Conservation (phyloP, 2,797 vertebrate species). For the Sciaenops ocellatus region DNA sequence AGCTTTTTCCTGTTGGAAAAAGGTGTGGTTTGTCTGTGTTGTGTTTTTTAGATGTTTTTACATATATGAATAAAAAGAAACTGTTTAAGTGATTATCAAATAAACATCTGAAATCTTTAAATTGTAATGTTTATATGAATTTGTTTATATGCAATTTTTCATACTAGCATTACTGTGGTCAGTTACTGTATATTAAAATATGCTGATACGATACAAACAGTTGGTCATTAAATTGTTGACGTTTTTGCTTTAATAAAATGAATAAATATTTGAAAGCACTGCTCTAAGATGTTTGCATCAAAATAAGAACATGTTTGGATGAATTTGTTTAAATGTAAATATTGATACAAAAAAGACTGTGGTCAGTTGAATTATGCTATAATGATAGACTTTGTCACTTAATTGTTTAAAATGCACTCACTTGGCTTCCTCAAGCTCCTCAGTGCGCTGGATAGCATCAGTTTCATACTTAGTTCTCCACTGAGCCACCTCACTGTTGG, state of each 20-base stretch:
- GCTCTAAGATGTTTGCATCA: neutral
- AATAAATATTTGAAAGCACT: neutral
- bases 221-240: too few species aligned
- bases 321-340: neutral
- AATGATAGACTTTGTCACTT: too few species aligned
- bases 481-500: conserved; percentile 91
- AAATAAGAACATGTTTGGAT: neutral
- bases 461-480: conserved; percentile 91
- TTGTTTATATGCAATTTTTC: too few species aligned
- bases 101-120: too few species aligned
- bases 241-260: too few species aligned
- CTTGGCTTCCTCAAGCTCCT: conserved; percentile 78
- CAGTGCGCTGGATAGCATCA: conserved; percentile 87
- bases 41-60: neutral
- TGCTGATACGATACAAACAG: too few species aligned
- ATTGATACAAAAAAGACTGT: conserved; percentile 16
- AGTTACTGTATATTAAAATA: too few species aligned
- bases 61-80: neutral
- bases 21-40: neutral
- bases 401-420: conserved; percentile 38
- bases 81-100: neutral
- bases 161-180: too few species aligned
- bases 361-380: too few species aligned
- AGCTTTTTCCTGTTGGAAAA: conserved; percentile 7
- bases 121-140: too few species aligned